Conservation (phyloP, 2,888 invertebrate species). For the Rhorus exstirpatorius region DNA sequence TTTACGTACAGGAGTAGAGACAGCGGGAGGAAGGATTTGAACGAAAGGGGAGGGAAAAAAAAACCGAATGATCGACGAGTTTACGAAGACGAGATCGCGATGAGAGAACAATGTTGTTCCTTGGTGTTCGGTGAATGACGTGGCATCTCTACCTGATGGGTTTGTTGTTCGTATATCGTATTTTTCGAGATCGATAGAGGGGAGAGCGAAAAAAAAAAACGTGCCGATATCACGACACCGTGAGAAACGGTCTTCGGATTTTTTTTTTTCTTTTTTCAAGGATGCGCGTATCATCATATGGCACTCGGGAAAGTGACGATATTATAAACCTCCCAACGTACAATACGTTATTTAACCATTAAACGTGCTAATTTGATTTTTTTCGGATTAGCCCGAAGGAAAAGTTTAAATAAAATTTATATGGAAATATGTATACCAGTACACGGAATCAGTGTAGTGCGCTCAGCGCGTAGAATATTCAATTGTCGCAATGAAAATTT, state of each 20-base stretch:
- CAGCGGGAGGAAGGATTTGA: background rate
- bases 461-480: too few species aligned
- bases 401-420: background rate
- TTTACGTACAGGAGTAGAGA: background rate
- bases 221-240: slow-evolving; percentile 20
- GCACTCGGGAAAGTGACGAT: slow-evolving; percentile 11
- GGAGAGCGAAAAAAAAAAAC: slow-evolving; percentile 19
- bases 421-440: background rate
- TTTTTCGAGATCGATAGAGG: background rate
- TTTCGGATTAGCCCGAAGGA: background rate
- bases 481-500: too few species aligned
- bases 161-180: slow-evolving; percentile 46
- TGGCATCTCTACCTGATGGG: slow-evolving; percentile 31
- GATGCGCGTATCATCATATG: slow-evolving; percentile 34
- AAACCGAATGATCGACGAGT: background rate
- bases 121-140: slow-evolving; percentile 19
- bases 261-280: slow-evolving; percentile 28
- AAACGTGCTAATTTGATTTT: too few species aligned
- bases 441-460: background rate
- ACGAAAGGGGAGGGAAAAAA: background rate
- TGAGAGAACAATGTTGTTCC: slow-evolving; percentile 18
- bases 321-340: background rate
- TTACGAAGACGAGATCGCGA: background rate
- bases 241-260: slow-evolving; percentile 5
- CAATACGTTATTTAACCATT: too few species aligned